Evolutionary conservation across 2,113 vertebrate genomes (phyloP).

Genomic region (Mandrillus leucophaeus): DNA sequence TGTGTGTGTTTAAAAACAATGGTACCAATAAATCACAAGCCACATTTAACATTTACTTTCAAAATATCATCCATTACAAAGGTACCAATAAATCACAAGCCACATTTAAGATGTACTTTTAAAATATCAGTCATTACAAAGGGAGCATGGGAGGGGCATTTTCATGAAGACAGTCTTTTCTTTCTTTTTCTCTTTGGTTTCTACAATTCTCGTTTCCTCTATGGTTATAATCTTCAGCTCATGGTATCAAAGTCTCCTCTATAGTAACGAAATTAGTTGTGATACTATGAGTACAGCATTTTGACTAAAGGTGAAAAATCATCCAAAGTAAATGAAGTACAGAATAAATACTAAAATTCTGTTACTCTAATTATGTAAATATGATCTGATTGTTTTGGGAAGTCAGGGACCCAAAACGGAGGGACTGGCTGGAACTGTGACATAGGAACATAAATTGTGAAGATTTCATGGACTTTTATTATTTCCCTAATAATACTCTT

Average conservation of each 20-base stretch:
- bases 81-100: background rate
- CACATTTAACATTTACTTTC: background rate
- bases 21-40: background rate
- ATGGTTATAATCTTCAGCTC: background rate
- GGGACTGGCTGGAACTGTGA: no score
- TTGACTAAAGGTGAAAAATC: background rate
- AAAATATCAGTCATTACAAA: background rate
- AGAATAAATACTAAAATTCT: background rate
- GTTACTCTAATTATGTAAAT: background rate
- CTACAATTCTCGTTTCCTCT: background rate
- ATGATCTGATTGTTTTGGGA: background rate
- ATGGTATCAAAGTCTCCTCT: background rate
- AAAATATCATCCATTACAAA: background rate
- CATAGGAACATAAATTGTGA: no score
- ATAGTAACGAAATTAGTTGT: background rate
- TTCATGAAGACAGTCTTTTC: background rate
- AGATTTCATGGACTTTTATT: no score
- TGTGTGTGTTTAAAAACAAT: background rate
- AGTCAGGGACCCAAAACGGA: no score
- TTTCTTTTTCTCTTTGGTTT: background rate
- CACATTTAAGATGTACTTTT: conserved; percentile 6
- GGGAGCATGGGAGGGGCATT: background rate
- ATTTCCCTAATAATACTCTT: no score
- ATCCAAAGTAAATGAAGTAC: background rate
- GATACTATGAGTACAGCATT: background rate